These are phyloP conservation scores for Calycopis cecrops DNA, from an alignment of 1,140 invertebrate species.

Conservation along the genomic window DNA sequence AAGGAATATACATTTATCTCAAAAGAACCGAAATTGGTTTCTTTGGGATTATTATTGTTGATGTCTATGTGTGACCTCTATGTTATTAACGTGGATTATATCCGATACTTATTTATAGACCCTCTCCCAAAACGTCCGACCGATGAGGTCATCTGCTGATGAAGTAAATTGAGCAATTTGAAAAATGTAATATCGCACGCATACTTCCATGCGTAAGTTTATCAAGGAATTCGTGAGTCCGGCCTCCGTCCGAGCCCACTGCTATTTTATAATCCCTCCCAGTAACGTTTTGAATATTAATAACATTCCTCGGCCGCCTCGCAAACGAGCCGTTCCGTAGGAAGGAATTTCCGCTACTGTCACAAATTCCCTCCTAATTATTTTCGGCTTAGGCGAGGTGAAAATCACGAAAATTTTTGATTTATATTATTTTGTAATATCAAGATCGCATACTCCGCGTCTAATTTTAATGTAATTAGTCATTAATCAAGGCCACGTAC, in stretches of 20 bases:
- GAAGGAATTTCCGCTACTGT: constrained; percentile 54
- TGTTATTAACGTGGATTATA: no score
- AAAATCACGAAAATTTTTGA: constrained; percentile 4
- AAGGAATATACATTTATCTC: no score
- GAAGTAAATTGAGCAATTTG: constrained; percentile 30
- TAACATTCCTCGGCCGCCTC: constrained; percentile 65
- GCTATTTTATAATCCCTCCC: constrained; percentile 73
- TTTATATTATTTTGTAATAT: neutral
- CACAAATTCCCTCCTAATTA: constrained; percentile 48
- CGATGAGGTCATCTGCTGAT: no score
- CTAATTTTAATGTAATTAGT: no score
- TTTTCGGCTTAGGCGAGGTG: constrained; percentile 12
- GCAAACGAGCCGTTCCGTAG: constrained; percentile 46
- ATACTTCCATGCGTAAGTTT: constrained; percentile 71
- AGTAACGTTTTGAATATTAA: constrained; percentile 73
- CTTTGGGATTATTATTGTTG: no score
- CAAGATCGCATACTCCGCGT: neutral
- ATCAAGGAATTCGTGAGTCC: constrained; percentile 56
- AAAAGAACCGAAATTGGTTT: no score
- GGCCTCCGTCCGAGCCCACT: constrained; percentile 64
- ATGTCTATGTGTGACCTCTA: no score
- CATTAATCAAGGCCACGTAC: no score
- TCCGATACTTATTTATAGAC: no score
- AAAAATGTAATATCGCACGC: constrained; percentile 70
- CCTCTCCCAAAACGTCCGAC: no score